phyloP scores from a whole-genome alignment of 1,140 invertebrate genomes.

The Scaptomyza hsui region DNA sequence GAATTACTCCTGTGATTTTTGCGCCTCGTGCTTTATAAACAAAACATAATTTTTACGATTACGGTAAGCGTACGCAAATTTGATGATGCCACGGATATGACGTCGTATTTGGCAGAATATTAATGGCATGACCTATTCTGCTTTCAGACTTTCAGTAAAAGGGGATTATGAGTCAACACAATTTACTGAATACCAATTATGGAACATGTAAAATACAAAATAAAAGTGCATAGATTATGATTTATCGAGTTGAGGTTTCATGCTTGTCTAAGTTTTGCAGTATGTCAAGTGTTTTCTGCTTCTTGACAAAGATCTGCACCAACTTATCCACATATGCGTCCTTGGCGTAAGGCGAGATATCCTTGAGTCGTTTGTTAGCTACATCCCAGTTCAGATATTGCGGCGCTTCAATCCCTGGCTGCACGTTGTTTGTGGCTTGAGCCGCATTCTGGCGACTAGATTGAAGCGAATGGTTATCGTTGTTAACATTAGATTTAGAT shows the following conservation, averaged over 20 bases:
- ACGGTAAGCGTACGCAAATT: background rate
- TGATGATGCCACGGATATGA: slow-evolving; percentile 55
- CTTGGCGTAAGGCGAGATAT: slow-evolving; percentile 30
- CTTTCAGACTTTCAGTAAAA: background rate
- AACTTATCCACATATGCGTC: slow-evolving; percentile 54
- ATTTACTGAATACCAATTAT: slow-evolving; percentile 15
- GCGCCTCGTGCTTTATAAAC: slow-evolving; percentile 43
- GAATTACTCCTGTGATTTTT: slow-evolving; percentile 43
- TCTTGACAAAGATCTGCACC: slow-evolving; percentile 35
- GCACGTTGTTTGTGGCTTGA: background rate
- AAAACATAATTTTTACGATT: slow-evolving; percentile 36
- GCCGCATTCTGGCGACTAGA: slow-evolving; percentile 18
- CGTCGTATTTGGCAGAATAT: slow-evolving; percentile 23
- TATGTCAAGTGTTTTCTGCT: slow-evolving; percentile 10
- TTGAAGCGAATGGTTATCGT: slow-evolving; percentile 11
- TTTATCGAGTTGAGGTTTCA: background rate
- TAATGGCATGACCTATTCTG: background rate
- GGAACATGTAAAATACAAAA: background rate
- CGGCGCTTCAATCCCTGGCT: slow-evolving; percentile 29
- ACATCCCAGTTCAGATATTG: slow-evolving; percentile 59
- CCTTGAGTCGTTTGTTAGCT: slow-evolving; percentile 23
- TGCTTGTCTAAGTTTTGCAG: background rate
- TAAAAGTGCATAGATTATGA: background rate
- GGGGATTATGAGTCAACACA: slow-evolving; percentile 43
- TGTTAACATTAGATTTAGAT: slow-evolving; percentile 20